Percentiles rank a stretch among this genome's conserved stretches.
phyloP scores from a whole-genome alignment of 2,888 invertebrate species.

The Lasioglossum morio region DNA sequence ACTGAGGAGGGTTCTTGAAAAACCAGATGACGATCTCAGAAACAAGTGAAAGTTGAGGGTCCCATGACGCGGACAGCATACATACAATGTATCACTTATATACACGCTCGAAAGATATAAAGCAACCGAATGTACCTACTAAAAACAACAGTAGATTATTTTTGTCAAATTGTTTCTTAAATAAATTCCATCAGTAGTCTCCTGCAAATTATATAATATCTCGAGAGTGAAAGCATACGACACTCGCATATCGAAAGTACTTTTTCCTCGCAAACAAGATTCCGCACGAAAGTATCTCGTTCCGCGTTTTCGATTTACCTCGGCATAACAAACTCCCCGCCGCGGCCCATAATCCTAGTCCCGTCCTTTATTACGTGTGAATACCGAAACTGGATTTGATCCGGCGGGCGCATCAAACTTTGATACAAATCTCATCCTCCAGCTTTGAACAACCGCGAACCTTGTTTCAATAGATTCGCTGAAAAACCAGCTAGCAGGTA shows the following conservation, averaged over 20 bases:
- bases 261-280: neutral
- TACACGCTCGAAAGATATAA: no score
- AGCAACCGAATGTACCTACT: no score
- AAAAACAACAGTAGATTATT: no score
- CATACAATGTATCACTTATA: no score
- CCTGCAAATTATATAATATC: conserved; percentile 68
- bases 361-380: neutral
- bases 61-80: no score
- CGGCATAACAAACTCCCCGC: neutral
- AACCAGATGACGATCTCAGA: no score
- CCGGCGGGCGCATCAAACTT: conserved; percentile 47
- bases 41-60: no score
- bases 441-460: conserved; percentile 40
- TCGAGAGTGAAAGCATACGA: neutral
- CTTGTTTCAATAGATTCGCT: conserved; percentile 35
- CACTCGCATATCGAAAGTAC: neutral
- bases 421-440: conserved; percentile 41
- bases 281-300: neutral
- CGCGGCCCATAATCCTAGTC: neutral
- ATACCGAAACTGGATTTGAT: conserved; percentile 31
- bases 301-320: conserved; percentile 8
- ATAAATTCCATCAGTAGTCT: no score
- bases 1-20: no score
- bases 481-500: neutral
- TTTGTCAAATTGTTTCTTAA: no score